phyloP scores from a whole-genome alignment of 1,140 invertebrate genomes.

The Acromyrmex heyeri region DNA sequence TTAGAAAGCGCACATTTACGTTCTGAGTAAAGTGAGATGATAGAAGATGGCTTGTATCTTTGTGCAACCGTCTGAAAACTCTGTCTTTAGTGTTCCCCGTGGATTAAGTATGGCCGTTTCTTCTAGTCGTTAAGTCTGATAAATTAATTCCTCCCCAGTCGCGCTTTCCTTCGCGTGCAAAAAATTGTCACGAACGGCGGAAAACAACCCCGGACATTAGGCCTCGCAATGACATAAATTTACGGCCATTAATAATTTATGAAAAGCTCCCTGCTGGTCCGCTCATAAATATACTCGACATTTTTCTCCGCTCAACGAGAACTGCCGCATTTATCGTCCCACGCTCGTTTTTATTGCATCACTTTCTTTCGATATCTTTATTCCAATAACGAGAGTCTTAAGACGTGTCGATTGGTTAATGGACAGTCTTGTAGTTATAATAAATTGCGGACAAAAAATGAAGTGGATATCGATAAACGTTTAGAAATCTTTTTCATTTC shows the following conservation, averaged over 20 bases:
- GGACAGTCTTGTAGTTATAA: neutral
- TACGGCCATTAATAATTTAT: constrained; percentile 58
- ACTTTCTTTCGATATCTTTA: constrained; percentile 32
- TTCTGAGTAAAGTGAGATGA: neutral
- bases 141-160: constrained; percentile 53
- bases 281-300: constrained; percentile 58
- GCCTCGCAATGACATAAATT: constrained; percentile 55
- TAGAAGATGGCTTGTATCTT: neutral
- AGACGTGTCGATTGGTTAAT: constrained; percentile 14
- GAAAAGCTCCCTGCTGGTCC: constrained; percentile 29
- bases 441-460: neutral
- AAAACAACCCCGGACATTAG: constrained; percentile 56
- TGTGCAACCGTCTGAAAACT: neutral
- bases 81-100: constrained; percentile 2
- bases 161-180: constrained; percentile 8
- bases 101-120: constrained; percentile 42
- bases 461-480: neutral
- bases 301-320: constrained; percentile 48
- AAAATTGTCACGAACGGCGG: constrained; percentile 39
- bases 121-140: constrained; percentile 55
- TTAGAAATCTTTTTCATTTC: neutral
- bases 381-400: constrained; percentile 24
- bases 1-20: neutral
- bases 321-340: constrained; percentile 31
- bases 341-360: constrained; percentile 28